Evolutionary conservation across 2,888 invertebrate species (phyloP), one percentile per base, ranked within the genome.

Genomic region (Sarcophaga carnaria): DNA sequence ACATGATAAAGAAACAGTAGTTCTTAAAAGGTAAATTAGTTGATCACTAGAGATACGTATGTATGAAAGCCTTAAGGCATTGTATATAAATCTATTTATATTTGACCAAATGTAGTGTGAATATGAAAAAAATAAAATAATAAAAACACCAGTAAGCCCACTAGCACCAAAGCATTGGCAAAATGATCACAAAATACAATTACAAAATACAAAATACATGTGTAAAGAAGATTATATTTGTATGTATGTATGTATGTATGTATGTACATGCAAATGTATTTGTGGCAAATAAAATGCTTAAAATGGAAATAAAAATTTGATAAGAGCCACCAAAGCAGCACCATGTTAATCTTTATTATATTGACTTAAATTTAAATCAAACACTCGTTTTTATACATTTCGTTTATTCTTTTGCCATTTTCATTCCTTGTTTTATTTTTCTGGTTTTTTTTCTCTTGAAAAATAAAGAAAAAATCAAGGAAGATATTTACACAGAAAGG

Each of bases 261-360:
- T 37, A 59, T 17, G 59, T 20, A n/a, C 12, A 5, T 27, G 27
- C 3, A 4, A 47, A 59, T 25, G 78, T 78, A 25, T 72, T 82
- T 67, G 71, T 80, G 66, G 84, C 84, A 80, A 81, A 77, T 67
- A 67, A 80, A 85, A 74, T 70, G 81, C 77, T 77, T 69, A 64
- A 81, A 81, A 81, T 82, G 69, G 70, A 63, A 85, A 85, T 82
- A 81, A 59, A 85, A 85, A 17, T 64, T 85, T 85, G 85, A 85
- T 85, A 85, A 54, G 54, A 54, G 54, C 14, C 54, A 14, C 4
- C 17, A 54, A 54, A 85, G 85, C 74, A 74, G 74, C 81, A 85
- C 67, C 77, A 59, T 77, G 75, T 82, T 81, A 81, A 85, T 81
- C 85, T 80, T 81, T 85, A 85, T 85, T 85, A 81, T 85, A 81